Base-by-base conservation (phyloP, 2,797 vertebrate genomes). In the Pitangus sulphuratus region DNA sequence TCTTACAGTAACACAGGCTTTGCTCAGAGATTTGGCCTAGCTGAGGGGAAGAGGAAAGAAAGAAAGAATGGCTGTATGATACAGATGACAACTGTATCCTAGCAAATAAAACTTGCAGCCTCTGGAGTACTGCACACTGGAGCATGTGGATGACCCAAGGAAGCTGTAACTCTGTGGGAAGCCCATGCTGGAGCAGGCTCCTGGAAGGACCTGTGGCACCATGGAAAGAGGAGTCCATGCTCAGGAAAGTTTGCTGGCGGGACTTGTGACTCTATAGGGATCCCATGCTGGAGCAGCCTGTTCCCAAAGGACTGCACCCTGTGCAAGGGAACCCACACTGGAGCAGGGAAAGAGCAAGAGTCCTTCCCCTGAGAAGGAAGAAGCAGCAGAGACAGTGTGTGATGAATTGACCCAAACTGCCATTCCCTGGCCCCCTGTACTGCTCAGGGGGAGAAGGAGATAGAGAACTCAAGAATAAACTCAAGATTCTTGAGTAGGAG, bases 321-420 rank as follows among this genome's bases (percentile, higher is more conserved):
- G 3, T 42, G 62, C 26, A 19, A 69, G 15, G 6, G 11, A 48
- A 7, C 3, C 7, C 31, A 69, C 26, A 30, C 4, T 1, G 0
- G 19, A 69, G 26, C 35, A 30, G 16, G 30, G 13, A 62, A 76
- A 42, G 31, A n/a, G 15, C 12, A 21, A 15, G 28, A n/a, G 11
- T 42, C 39, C 60, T 22, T 42, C 39, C 60, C 28, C 60, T 42
- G 19, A 31, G 24, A 47, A 64, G 21, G 21, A 64, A 44, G 40
- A 15, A 64, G 61, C 31, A 44, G 61, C 42, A 65, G 31, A 45
- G 31, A 83, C 8, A 39, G 15, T 18, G 22, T 33, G 62, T 18
- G 31, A 65, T 45, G 16, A 45, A 19, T 45, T 25, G 22, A 47
- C 22, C 31, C 25, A 45, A 65, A 19, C 22, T 19, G 22, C 22